Conservation (phyloP, 2,113 vertebrate species). For the Aythya baeri region DNA sequence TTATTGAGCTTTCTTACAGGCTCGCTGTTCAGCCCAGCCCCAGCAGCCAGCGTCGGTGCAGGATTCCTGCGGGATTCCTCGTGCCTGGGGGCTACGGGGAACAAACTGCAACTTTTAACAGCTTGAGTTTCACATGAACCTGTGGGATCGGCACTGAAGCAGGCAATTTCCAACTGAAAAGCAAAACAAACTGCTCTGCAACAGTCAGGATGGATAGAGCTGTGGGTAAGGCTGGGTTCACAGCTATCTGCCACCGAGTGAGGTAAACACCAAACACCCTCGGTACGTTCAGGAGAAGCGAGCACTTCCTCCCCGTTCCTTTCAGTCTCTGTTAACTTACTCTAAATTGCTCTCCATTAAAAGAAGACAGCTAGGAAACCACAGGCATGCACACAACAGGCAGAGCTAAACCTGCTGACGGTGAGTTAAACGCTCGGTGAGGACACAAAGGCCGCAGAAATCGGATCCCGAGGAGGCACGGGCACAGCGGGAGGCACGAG, state of each 20-base stretch:
- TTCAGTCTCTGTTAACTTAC: neutral
- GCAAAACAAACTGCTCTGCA: neutral
- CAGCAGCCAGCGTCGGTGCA: neutral
- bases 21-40: neutral
- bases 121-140: neutral
- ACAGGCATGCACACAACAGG: neutral
- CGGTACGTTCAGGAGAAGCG: accelerated
- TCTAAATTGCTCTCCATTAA: neutral
- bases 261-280: neutral
- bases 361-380: neutral
- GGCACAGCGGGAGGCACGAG: too few relatives aligned
- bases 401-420: neutral
- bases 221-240: neutral
- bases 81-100: neutral
- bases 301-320: neutral
- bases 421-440: neutral
- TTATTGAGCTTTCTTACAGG: neutral
- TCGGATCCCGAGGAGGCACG: too few relatives aligned
- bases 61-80: neutral
- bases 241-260: accelerated
- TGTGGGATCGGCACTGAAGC: accelerated
- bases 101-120: neutral
- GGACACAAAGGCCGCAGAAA: neutral
- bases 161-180: neutral
- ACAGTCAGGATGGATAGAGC: neutral